These are phyloP conservation scores for Microchirus variegatus DNA, from an alignment of 2,797 vertebrate species.

Conservation along the genomic window DNA sequence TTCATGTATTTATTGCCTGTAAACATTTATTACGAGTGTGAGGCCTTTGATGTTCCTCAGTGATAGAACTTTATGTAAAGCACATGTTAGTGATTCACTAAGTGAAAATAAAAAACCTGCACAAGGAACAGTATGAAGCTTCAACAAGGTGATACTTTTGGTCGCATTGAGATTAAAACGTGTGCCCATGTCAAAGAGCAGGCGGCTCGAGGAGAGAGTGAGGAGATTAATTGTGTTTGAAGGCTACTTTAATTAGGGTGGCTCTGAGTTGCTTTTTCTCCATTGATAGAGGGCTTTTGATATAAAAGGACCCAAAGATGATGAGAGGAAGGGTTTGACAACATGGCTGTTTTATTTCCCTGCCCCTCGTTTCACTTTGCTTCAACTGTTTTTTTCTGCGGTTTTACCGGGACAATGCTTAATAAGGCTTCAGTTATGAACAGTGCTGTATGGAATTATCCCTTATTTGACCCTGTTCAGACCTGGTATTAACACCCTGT, in stretches of 20 bases:
- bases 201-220: constrained; percentile 52
- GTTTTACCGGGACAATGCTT: constrained; percentile 26
- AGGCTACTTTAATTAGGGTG: constrained; percentile 56
- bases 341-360: constrained; percentile 26
- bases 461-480: no score
- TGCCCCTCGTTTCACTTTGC: constrained; percentile 41
- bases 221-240: constrained; percentile 73
- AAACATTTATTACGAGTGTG: constrained; percentile 32
- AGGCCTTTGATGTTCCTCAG: constrained; percentile 13
- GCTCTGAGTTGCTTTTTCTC: constrained; percentile 51
- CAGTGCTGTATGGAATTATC: constrained; percentile 56
- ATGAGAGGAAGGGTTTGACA: constrained; percentile 49
- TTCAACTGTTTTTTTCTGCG: no score
- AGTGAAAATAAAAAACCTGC: constrained; percentile 13
- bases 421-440: constrained; percentile 29
- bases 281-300: constrained; percentile 37
- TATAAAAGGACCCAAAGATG: constrained; percentile 50
- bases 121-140: constrained; percentile 47
- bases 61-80: constrained; percentile 21
- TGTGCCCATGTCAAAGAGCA: constrained; percentile 50
- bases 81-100: constrained; percentile 20
- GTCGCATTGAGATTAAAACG: constrained; percentile 60
- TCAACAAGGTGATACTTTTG: constrained; percentile 33
- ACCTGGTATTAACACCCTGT: no score
- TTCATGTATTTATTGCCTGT: constrained; percentile 31